Conservation (phyloP, 2,113 vertebrate species). For the Pachycephala philippinensis region DNA sequence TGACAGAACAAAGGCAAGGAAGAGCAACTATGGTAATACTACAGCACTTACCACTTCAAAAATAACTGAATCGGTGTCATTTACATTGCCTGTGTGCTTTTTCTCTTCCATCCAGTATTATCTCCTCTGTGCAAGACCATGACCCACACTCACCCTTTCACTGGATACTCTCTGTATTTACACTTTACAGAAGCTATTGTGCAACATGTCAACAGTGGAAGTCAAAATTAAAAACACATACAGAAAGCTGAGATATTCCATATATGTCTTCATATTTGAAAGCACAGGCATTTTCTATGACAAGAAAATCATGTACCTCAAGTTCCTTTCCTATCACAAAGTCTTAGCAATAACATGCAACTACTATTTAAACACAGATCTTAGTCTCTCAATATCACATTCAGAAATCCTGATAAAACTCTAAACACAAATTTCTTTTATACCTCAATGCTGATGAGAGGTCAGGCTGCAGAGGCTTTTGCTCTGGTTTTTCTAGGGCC, state of each 20-base stretch:
- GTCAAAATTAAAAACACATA: neutral
- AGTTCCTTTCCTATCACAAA: neutral
- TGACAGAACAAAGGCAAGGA: conserved; percentile 69
- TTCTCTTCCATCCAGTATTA: neutral
- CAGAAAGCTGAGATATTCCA: neutral
- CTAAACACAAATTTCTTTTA: neutral
- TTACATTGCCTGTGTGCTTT: neutral
- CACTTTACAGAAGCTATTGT: neutral
- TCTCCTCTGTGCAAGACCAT: neutral
- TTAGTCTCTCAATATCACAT: neutral
- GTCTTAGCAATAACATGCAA: neutral
- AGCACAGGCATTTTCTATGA: neutral
- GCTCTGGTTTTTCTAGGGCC: neutral
- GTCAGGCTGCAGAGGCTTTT: neutral
- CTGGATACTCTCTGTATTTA: neutral
- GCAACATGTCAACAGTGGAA: neutral
- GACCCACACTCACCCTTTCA: neutral
- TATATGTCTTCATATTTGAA: neutral
- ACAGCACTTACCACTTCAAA: conserved; percentile 71
- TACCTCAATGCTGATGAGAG: neutral
- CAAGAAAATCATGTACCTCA: neutral
- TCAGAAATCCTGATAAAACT: neutral
- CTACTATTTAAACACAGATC: neutral
- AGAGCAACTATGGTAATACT: conserved; percentile 45
- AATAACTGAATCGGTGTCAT: conserved; percentile 28